These are phyloP conservation scores for Neotoxoptera formosana DNA, from an alignment of 1,140 invertebrate genomes.

Conservation along the genomic window DNA sequence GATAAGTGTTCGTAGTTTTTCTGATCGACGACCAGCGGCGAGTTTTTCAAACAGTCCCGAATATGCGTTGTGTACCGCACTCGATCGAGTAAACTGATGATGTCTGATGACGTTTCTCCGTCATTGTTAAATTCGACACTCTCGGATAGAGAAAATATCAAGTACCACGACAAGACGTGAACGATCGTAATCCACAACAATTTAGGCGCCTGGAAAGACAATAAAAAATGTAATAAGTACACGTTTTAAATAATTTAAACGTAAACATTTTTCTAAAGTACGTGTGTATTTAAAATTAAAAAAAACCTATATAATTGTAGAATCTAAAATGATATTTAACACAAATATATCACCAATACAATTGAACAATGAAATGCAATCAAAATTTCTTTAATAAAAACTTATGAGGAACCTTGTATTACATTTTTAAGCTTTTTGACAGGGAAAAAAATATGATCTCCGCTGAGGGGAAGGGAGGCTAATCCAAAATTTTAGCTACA, in stretches of 20 bases:
- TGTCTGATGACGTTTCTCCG: not conserved
- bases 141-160: not conserved
- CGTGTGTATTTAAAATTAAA: not conserved
- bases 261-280: not conserved
- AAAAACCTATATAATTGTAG: not conserved
- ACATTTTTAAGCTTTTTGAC: too few relatives aligned
- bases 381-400: too few relatives aligned
- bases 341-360: too few relatives aligned
- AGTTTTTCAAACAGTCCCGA: not conserved
- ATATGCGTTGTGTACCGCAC: not conserved
- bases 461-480: too few relatives aligned
- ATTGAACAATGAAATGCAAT: too few relatives aligned
- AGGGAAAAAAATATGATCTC: too few relatives aligned
- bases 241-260: not conserved
- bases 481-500: too few relatives aligned
- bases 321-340: not conserved
- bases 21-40: not conserved
- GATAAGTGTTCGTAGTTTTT: not conserved
- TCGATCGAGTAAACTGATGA: not conserved
- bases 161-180: not conserved
- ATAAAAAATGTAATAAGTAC: not conserved
- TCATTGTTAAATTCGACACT: not conserved
- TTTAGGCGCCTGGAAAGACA: not conserved
- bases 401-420: too few relatives aligned
- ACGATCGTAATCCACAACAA: not conserved